Base-by-base conservation (phyloP, 1,140 invertebrate species). In the Orius insidiosus region DNA sequence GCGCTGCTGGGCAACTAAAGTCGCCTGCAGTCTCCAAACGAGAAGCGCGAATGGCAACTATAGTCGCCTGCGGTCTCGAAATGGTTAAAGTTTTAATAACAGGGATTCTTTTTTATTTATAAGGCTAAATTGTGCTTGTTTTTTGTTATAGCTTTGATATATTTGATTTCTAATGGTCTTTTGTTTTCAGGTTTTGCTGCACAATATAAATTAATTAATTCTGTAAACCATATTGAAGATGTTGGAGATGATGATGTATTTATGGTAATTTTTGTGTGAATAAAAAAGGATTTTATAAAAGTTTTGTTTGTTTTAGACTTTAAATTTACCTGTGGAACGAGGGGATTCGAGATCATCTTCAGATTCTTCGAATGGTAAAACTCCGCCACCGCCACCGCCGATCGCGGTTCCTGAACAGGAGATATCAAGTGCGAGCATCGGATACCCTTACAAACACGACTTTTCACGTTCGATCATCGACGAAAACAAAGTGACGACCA, bases 161-260 rank as follows among this genome's bases (percentile, higher is more conserved):
- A 4, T 7, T 24, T 24, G 3, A 3, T 24, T 24, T 24, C 24
- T 24, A 24, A 34, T 19, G 18, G 11, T 40, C 40, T 19, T 46
- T 10, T 33, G 16, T 45, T 34, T 14, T 5, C 34, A 52, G 46
- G 46, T 7, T 18, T 52, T 14, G 46, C 43, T 41, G 50, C 72
- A 69, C 35, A 36, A 37, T 46, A 37, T 37, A 33, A 33, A 24
- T 14, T 33, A 44, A 44, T 67, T 70, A 65, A 58, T 60, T 24
- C 56, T 57, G 5, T 54, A 59, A 34, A 56, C 45, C 45, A 53
- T 36, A 56, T 34, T 15, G 58, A 69, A 74, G 78, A 79, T 64
- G 70, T 74, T 53, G 78, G 76, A 48, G 81, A 85, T 61, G 80
- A 85, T 61, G 80, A 85, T 62, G 80, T 85, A 55, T 85, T 85